Evolutionary conservation across 2,113 vertebrate genomes (phyloP).

Genomic region (Polyodon spathula): DNA sequence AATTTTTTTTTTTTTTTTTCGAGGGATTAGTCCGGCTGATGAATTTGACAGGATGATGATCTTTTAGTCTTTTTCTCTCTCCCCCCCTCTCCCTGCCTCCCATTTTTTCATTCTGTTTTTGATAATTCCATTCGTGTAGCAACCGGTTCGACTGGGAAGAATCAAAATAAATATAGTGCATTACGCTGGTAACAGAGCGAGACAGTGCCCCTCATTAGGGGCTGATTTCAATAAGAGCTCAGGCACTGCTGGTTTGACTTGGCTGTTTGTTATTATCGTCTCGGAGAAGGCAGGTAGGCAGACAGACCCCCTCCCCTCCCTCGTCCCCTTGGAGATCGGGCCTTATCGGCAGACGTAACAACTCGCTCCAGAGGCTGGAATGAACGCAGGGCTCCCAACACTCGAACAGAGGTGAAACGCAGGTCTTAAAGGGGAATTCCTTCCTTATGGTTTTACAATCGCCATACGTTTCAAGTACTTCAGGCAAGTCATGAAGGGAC

Average conservation of each 20-base stretch:
- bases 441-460: too few relatives aligned
- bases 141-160: background rate
- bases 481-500: too few relatives aligned
- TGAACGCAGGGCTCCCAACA: conserved; percentile 21
- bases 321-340: conserved; percentile 3
- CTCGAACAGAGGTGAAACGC: conserved; percentile 4
- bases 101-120: conserved; percentile 17
- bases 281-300: background rate
- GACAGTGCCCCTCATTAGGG: background rate
- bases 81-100: background rate
- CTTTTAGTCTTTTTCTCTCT: conserved; percentile 17
- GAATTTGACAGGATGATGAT: conserved; percentile 30
- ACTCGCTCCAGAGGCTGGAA: conserved; percentile 16
- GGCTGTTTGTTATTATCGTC: conserved; percentile 4
- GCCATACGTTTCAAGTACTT: too few relatives aligned
- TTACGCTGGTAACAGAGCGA: background rate
- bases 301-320: conserved; percentile 8
- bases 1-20: too few relatives aligned
- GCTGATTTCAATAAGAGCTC: background rate
- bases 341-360: conserved; percentile 33
- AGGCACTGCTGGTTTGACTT: background rate
- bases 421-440: too few relatives aligned
- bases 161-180: conserved; percentile 6
- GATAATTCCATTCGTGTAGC: conserved; percentile 19
- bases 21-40: conserved; percentile 32